Percentiles rank a stretch among this genome's conserved stretches.
phyloP scores from a whole-genome alignment of 2,113 vertebrate species.

The Polyodon spathula region DNA sequence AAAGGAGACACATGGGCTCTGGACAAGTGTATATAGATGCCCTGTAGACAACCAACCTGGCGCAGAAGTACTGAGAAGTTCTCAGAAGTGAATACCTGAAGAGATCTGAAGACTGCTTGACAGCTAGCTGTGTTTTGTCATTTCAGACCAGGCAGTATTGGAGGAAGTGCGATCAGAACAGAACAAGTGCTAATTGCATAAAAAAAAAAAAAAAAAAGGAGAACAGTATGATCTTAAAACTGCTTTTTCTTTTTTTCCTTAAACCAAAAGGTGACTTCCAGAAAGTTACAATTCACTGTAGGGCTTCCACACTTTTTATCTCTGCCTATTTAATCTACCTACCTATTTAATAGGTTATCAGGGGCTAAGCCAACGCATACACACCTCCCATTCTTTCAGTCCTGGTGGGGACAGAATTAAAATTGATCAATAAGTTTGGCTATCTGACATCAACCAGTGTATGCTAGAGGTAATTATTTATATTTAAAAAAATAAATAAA shows the following conservation, averaged over 20 bases:
- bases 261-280: conserved; percentile 9
- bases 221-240: neutral
- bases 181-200: conserved; percentile 19
- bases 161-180: conserved; percentile 38
- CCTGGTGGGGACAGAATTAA: neutral
- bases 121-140: neutral
- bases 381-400: conserved; percentile 32
- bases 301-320: conserved; percentile 1
- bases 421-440: neutral
- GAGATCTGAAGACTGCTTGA: neutral
- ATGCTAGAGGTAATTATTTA: conserved; percentile 32
- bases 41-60: no score
- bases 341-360: neutral
- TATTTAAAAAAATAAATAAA: neutral
- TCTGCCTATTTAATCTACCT: no score
- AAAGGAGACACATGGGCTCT: neutral
- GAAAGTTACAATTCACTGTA: neutral
- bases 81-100: neutral
- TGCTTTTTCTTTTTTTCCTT: conserved; percentile 12
- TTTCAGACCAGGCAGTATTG: conserved; percentile 51
- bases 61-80: neutral
- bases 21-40: neutral
- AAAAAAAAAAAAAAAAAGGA: no score
- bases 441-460: conserved; percentile 15
- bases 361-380: conserved; percentile 23